Evolutionary conservation across 2,888 invertebrate genomes (phyloP), one percentile per base, ranked within the genome.

Genomic region (Prenolepis imparis): DNA sequence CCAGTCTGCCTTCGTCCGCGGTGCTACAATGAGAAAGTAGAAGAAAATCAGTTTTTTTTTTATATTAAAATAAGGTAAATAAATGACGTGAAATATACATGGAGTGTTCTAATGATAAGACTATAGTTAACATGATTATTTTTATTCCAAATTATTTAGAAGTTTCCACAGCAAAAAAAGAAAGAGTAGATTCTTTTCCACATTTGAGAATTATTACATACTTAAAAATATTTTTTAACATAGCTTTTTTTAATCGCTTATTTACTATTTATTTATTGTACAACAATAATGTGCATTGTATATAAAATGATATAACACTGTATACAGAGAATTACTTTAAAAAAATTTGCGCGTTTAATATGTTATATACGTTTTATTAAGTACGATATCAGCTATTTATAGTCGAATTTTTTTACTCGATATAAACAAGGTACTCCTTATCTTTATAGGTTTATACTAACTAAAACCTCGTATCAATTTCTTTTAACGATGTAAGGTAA

Each of bases 1-100:
- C 97, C 39, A 96, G 96, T 75, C 97, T 96, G 92, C 97, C 97
- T 89, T 96, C 96, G 91, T 97, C 97, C 89, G 97, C 97, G 21
- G 97, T 97, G 94, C 97, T 97, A 91, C 77, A 93, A 93, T 36
- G 44, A 86, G 15, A 44, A 28, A 28, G 57, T 36, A 55, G 3
- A 39, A 24, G 39, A 57, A 6, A 59, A 41, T 41, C 57, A 73
- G 36, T 24, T 57, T 73, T n/a, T 24, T 36, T 6, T 3, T 52
- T 55, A 24, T 3, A 28, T 36, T 41, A 18, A 18, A 59, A 75
- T 57, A 8, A 28, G 28, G 3, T n/a, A n/a, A 48, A 63, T n/a
- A 3, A 63, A 1, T 28, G 18, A 59, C 36, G 28, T 8, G 9
- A 73, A 41, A 59, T 11, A 18, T 57, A 15, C 15, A 6, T 70